These are phyloP conservation scores for Noctilio leporinus DNA, from an alignment of 2,113 vertebrate genomes.

Conservation along the genomic window DNA sequence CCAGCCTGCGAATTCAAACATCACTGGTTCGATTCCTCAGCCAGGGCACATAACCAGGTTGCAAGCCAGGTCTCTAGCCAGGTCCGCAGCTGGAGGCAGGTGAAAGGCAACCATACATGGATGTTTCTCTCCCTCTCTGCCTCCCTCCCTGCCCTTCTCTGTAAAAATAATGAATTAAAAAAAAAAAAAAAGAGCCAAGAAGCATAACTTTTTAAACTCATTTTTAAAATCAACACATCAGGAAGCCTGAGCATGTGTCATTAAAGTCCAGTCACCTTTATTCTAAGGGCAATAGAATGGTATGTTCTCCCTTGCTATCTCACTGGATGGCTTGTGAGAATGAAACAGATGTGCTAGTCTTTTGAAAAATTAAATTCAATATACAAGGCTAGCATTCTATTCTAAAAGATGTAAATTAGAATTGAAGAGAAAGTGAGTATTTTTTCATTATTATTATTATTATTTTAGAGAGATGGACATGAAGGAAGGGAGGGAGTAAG, in stretches of 20 bases:
- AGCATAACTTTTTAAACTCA: neutral
- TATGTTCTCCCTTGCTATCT: neutral
- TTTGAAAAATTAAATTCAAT: neutral
- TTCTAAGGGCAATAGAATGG: neutral
- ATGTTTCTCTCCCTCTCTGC: too few species aligned
- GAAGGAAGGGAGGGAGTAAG: too few species aligned
- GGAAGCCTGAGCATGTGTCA: neutral
- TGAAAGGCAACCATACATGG: too few species aligned
- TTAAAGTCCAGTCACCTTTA: neutral
- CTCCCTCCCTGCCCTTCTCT: too few species aligned
- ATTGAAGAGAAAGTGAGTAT: neutral
- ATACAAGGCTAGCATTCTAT: neutral
- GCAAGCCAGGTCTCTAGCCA: too few species aligned
- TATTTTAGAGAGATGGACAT: too few species aligned
- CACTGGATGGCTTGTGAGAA: neutral
- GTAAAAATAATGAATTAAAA: too few species aligned
- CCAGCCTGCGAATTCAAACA: too few species aligned
- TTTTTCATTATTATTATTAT: neutral
- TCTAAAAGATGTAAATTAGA: conserved; percentile 12
- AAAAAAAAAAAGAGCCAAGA: neutral
- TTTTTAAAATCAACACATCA: neutral
- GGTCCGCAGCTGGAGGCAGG: too few species aligned
- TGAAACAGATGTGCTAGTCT: neutral
- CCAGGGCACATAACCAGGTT: too few species aligned
- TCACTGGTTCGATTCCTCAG: too few species aligned